A percentile compares a stretch with the other conserved stretches of the same genome.
Evolutionary conservation across 2,113 vertebrate genomes (phyloP).

Genomic region (Ranitomeya imitator): DNA sequence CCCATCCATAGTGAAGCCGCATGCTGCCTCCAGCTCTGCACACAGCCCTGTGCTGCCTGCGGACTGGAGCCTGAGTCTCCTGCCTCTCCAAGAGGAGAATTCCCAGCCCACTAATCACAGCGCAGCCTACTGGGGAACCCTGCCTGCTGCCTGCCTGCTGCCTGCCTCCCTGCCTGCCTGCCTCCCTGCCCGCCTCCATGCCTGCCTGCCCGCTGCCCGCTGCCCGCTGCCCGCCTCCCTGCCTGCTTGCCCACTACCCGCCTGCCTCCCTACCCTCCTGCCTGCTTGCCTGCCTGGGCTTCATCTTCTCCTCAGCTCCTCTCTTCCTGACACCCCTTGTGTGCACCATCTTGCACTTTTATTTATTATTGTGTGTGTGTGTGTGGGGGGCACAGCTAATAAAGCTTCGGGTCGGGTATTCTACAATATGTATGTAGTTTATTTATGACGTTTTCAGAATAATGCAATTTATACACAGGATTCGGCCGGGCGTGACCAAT

Average conservation of each 20-base stretch:
- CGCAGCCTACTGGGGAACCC: slow-evolving; percentile 55
- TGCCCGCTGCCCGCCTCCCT: slow-evolving; percentile 23
- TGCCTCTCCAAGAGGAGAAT: slow-evolving; percentile 3
- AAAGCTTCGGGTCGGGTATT: too few relatives aligned
- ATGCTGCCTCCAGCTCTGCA: slow-evolving; percentile 24
- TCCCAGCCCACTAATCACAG: slow-evolving; percentile 53
- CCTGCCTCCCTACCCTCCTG: too few relatives aligned
- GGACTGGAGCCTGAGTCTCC: slow-evolving; percentile 18
- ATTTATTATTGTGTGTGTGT: not conserved
- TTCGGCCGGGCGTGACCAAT: too few relatives aligned
- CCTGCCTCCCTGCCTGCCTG: too few relatives aligned
- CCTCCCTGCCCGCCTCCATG: too few relatives aligned
- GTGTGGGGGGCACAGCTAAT: not conserved
- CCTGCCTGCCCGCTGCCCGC: too few relatives aligned
- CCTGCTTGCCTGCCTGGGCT: not conserved
- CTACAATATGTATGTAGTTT: too few relatives aligned
- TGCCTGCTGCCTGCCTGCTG: slow-evolving; percentile 11
- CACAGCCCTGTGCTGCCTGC: slow-evolving; percentile 42
- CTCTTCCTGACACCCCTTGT: not conserved
- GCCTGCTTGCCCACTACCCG: too few relatives aligned
- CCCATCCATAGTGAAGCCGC: slow-evolving; percentile 9
- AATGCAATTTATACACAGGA: too few relatives aligned
- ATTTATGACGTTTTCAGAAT: too few relatives aligned
- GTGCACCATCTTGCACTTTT: not conserved
- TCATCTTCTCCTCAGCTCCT: not conserved